A percentile compares a stretch with the other conserved stretches of the same genome.
phyloP scores from a whole-genome alignment of 2,113 vertebrate species.

The Peromyscus californicus region DNA sequence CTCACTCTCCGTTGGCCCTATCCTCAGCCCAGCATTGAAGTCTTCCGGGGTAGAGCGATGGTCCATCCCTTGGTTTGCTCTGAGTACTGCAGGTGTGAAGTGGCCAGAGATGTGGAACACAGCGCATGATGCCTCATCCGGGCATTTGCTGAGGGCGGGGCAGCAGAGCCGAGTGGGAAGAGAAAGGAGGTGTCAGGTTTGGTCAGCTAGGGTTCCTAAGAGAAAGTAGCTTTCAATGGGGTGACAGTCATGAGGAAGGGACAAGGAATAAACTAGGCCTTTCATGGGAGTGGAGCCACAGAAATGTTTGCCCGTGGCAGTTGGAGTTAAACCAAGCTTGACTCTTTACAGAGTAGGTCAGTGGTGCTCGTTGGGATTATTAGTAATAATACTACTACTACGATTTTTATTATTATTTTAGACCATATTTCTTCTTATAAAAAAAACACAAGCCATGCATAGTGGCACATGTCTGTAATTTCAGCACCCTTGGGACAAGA shows the following conservation, averaged over 20 bases:
- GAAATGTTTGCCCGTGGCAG: not conserved
- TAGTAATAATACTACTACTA: too few relatives aligned
- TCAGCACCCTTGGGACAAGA: not conserved
- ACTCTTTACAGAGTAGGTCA: too few relatives aligned
- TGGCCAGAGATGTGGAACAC: not conserved
- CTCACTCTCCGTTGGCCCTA: rapidly evolving
- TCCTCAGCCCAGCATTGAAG: not conserved
- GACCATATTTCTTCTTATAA: not conserved
- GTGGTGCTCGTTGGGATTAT: not conserved
- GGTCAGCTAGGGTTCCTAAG: not conserved
- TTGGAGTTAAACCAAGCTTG: not conserved
- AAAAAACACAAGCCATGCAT: not conserved
- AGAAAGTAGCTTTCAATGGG: not conserved
- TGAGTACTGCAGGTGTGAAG: too few relatives aligned
- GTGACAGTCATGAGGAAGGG: not conserved
- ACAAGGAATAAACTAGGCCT: not conserved
- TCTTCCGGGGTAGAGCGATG: not conserved
- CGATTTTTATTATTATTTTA: not conserved
- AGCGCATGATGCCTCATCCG: not conserved
- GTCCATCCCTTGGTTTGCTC: not conserved
- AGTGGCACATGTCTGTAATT: not conserved
- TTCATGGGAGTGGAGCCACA: not conserved
- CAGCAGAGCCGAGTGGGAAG: not conserved
- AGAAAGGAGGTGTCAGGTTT: not conserved
- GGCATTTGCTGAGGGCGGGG: too few relatives aligned